Conservation (phyloP, 2,888 invertebrate genomes). For the Drosophila pseudotalamancana region DNA sequence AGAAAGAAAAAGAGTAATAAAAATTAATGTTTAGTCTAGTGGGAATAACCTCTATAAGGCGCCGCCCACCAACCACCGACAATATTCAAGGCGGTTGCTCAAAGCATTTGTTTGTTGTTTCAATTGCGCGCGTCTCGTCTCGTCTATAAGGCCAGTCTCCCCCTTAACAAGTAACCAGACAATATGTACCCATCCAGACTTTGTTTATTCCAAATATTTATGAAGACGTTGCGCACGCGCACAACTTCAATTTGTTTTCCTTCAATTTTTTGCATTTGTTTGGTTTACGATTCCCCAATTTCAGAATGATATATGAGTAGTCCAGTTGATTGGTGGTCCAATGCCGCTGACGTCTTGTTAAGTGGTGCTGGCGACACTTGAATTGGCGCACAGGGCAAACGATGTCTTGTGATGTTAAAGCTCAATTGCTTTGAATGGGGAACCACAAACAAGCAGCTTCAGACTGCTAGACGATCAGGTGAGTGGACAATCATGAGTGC, state of each 20-base stretch:
- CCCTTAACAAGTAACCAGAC: background rate
- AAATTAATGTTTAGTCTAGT: conserved; percentile 18
- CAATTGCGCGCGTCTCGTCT: conserved; percentile 14
- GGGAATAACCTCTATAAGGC: background rate
- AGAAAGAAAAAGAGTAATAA: conserved; percentile 12
- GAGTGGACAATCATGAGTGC: background rate
- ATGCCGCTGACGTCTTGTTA: conserved; percentile 20
- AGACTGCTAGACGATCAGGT: background rate
- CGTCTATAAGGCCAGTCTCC: conserved; percentile 9
- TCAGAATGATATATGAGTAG: conserved; percentile 50
- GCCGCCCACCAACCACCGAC: conserved; percentile 17
- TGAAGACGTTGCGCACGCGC: conserved; percentile 57
- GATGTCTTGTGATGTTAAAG: conserved; percentile 21
- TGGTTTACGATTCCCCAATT: conserved; percentile 15
- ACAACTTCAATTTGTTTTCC: background rate
- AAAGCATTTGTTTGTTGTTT: conserved; percentile 37
- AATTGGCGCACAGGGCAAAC: conserved; percentile 27
- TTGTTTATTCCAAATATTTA: conserved; percentile 28
- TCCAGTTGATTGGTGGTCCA: conserved; percentile 45
- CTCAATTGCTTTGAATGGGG: conserved; percentile 7
- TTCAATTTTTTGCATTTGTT: conserved; percentile 16
- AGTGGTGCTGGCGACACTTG: conserved; percentile 10
- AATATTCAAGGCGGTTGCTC: conserved; percentile 2
- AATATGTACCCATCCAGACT: conserved; percentile 4
- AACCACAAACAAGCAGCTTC: background rate